These are phyloP conservation scores for Biston stratarius DNA, from an alignment of 2,888 invertebrate species.

Conservation along the genomic window DNA sequence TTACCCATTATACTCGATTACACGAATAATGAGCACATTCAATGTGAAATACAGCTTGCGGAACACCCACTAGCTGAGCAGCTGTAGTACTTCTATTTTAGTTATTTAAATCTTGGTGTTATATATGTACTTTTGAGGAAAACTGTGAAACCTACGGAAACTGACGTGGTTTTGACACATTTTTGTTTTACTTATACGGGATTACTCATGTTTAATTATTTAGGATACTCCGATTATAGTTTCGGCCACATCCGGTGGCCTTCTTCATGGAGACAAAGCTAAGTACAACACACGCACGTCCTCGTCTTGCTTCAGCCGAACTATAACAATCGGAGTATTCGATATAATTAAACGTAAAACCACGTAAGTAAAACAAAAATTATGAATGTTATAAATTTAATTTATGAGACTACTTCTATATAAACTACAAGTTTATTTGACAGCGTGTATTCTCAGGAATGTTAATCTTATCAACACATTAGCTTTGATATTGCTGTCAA, in stretches of 20 bases:
- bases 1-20: constrained; percentile 33
- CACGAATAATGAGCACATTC: constrained; percentile 22
- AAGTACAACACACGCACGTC: too few species aligned
- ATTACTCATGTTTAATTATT: too few species aligned
- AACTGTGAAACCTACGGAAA: too few species aligned
- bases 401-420: not conserved
- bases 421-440: not conserved
- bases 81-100: not conserved
- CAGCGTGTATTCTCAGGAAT: constrained; percentile 5
- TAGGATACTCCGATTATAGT: too few species aligned
- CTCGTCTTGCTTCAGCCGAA: too few species aligned
- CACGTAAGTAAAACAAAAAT: not conserved
- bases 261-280: too few species aligned
- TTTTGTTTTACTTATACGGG: too few species aligned
- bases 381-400: not conserved
- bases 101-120: not conserved
- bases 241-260: too few species aligned
- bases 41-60: constrained; percentile 18
- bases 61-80: constrained; percentile 1
- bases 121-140: not conserved
- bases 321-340: too few species aligned
- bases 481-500: constrained; percentile 3
- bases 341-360: too few species aligned
- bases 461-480: constrained; percentile 12
- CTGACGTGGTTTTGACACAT: too few species aligned